Evolutionary conservation across 1,140 invertebrate species (phyloP).

Genomic region (Drosophila obscura): DNA sequence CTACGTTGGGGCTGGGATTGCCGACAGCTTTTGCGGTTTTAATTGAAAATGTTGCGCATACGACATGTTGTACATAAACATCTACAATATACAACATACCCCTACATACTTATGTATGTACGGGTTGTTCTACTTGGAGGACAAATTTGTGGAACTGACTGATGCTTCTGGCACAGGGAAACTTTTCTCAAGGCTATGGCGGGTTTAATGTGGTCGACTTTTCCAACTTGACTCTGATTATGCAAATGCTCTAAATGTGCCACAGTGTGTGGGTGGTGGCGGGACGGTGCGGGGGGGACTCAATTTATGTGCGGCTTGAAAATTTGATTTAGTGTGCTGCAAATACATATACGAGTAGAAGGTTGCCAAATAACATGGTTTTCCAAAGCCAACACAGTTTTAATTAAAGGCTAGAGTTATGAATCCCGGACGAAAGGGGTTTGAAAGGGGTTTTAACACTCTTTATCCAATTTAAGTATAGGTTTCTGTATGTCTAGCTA

Average conservation of each 20-base stretch:
- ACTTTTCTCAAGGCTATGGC: conserved; percentile 51
- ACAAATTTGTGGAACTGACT: conserved; percentile 51
- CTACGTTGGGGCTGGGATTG: conserved; percentile 31
- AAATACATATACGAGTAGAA: conserved; percentile 11
- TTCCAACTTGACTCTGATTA: conserved; percentile 46
- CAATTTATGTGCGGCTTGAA: conserved; percentile 40
- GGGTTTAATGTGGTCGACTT: conserved; percentile 57
- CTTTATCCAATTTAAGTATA: too few species aligned
- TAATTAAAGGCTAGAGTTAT: too few species aligned
- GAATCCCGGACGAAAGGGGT: too few species aligned
- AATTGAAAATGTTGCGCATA: conserved; percentile 77
- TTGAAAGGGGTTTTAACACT: too few species aligned
- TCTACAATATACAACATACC: background rate
- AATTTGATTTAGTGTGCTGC: conserved; percentile 34
- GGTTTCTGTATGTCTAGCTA: too few species aligned
- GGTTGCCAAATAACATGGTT: conserved; percentile 26
- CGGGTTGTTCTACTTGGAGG: conserved; percentile 36
- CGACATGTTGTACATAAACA: conserved; percentile 55
- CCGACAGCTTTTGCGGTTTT: conserved; percentile 65
- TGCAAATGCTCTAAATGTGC: conserved; percentile 58
- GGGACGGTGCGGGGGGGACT: background rate
- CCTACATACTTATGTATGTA: conserved; percentile 14
- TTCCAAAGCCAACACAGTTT: too few species aligned
- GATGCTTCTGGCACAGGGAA: conserved; percentile 38
- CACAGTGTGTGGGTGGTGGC: background rate